These are phyloP conservation scores for Lycorma delicatula DNA, from an alignment of 1,140 invertebrate species.

Conservation along the genomic window DNA sequence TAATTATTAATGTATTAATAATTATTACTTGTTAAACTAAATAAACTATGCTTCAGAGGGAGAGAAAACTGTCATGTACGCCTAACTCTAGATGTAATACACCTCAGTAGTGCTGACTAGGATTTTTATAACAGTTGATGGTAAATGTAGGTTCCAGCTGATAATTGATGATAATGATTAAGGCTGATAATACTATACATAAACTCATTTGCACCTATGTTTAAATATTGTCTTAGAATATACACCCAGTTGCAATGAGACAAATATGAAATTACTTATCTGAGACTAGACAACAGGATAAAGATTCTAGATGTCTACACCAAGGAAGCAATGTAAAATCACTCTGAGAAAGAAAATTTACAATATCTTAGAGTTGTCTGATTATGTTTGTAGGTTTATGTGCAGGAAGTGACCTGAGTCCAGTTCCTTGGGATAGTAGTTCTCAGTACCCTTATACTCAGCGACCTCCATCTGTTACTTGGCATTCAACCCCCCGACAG, in stretches of 20 bases:
- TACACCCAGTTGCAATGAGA: background rate
- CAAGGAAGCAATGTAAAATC: background rate
- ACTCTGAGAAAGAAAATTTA: background rate
- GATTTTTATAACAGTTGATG: too few species aligned
- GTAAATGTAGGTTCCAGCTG: too few species aligned
- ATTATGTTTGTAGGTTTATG: background rate
- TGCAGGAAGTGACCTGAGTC: background rate
- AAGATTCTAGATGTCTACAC: background rate
- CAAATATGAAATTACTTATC: background rate
- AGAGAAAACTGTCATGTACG: too few species aligned
- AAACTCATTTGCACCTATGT: background rate
- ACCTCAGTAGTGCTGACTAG: too few species aligned
- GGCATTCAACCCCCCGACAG: slow-evolving; percentile 9
- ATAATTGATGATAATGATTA: too few species aligned
- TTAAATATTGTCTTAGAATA: background rate
- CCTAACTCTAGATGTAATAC: too few species aligned
- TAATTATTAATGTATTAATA: too few species aligned
- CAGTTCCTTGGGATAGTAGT: background rate
- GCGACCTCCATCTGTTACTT: slow-evolving; percentile 7
- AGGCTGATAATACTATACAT: too few species aligned
- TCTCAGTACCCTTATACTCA: background rate
- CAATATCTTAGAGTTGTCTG: background rate
- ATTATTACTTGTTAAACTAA: too few species aligned
- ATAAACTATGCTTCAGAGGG: too few species aligned
- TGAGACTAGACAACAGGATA: background rate